Base-by-base conservation (phyloP, 2,113 vertebrate genomes). In the Saguinus midas region DNA sequence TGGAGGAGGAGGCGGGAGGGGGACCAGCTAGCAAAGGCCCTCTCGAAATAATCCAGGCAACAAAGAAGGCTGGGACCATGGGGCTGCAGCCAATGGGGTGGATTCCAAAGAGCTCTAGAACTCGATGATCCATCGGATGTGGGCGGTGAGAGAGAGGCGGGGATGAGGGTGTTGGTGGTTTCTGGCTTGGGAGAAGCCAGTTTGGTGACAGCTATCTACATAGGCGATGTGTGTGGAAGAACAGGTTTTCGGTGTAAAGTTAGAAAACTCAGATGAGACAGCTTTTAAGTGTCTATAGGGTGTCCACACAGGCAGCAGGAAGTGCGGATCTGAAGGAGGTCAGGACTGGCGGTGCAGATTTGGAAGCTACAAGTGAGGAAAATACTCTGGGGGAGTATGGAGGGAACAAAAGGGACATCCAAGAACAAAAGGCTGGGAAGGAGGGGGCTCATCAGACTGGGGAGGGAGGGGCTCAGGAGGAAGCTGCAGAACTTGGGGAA, bases 401-500 rank as follows among this genome's bases (percentile, higher is more conserved):
- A 18, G 29, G 4, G 5, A 85, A 20, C 45, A 1, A 16, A 50
- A 70, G 90, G 50, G 45, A 81, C n/a, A 43, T 23, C 45, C 43
- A 6, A 27, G 20, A 10, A 12, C 64, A 25, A 55, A 35, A 72
- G 43, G 5, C 1, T 6, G n/a, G 45, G 78, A 84, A 10, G 6
- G 27, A 32, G 61, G 61, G 61, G 27, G 61, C 52, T 52, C 1
- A 0, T 5, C 8, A 1, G 64, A 2, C 2, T 5, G 8, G n/a
- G n/a, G 14, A 37, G 40, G 50, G 10, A 55, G 18, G 8, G 14
- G 48, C 61, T 50, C 50, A 12, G 17, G 43, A 75, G 40, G 68
- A 45, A 82, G 52, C 11, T 0, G 2, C 18, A 35, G 57, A 27
- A 17, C 20, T 6, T 8, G 57, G n/a, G 52, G 8, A 5, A 40